These are phyloP conservation scores for Caenorhabditis angaria DNA, from an alignment of 2,888 invertebrate genomes.

Conservation along the genomic window DNA sequence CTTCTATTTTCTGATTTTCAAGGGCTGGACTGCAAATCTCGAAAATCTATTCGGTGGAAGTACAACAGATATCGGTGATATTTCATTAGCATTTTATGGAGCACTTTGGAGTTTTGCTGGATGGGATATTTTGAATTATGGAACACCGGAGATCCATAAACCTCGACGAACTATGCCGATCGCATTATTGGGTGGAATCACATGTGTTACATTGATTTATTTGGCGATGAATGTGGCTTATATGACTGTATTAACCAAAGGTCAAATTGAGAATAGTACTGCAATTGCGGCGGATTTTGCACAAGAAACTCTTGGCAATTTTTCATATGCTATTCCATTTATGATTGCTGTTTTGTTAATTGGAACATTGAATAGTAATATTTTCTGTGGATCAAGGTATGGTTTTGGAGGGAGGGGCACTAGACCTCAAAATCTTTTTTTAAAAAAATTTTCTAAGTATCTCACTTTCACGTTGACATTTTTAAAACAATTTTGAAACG, in stretches of 20 bases:
- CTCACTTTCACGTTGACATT: neutral
- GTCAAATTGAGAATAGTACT: conserved; percentile 50
- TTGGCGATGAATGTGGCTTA: conserved; percentile 58
- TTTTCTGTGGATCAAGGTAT: conserved; percentile 60
- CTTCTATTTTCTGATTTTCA: conserved; percentile 50
- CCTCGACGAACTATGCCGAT: conserved; percentile 62
- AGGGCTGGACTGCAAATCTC: conserved; percentile 51
- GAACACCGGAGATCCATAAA: conserved; percentile 62
- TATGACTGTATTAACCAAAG: conserved; percentile 56
- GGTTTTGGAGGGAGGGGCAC: neutral
- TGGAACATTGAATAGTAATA: conserved; percentile 62
- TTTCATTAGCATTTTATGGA: conserved; percentile 55
- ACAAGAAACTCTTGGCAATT: conserved; percentile 49
- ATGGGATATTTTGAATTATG: conserved; percentile 68
- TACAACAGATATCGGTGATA: conserved; percentile 40
- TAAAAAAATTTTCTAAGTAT: neutral
- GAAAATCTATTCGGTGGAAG: conserved; percentile 38
- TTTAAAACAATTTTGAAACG: no score
- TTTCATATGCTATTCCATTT: conserved; percentile 58
- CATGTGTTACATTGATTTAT: conserved; percentile 49
- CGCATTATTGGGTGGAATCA: conserved; percentile 54
- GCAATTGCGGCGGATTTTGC: conserved; percentile 62
- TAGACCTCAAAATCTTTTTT: neutral
- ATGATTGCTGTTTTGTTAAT: conserved; percentile 60
- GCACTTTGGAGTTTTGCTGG: conserved; percentile 58